phyloP scores from a whole-genome alignment of 2,888 invertebrate species.

The Leptopterna dolabrata region DNA sequence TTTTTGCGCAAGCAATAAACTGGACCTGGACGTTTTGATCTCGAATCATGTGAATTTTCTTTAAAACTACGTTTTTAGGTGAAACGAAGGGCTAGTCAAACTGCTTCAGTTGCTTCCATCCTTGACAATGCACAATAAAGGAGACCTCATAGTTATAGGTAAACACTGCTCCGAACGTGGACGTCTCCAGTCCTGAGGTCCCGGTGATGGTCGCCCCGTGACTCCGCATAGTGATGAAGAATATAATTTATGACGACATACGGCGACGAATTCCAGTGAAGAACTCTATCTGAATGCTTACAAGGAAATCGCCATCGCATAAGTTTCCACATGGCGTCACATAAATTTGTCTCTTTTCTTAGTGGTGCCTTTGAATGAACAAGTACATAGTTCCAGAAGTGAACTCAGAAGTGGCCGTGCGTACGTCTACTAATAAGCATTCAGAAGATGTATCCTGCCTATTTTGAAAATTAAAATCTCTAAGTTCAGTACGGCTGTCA shows the following conservation, averaged over 20 bases:
- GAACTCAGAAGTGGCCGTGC: not conserved
- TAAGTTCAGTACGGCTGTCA: no score
- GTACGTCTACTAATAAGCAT: no score
- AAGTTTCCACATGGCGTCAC: slow-evolving; percentile 3
- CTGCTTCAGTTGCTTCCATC: not conserved
- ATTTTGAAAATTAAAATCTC: no score
- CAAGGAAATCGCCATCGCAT: slow-evolving; percentile 1
- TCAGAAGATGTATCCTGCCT: no score
- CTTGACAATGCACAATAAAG: not conserved
- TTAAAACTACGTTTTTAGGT: no score
- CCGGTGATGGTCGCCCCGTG: not conserved
- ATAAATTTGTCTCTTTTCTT: slow-evolving; percentile 3
- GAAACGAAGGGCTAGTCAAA: no score
- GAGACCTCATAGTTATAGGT: not conserved
- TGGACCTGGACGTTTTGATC: no score
- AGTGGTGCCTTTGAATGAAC: not conserved
- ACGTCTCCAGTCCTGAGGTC: not conserved
- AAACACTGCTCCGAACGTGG: not conserved
- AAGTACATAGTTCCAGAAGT: not conserved
- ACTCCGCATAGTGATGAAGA: slow-evolving; percentile 4
- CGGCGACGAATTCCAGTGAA: slow-evolving; percentile 3
- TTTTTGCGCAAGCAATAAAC: no score
- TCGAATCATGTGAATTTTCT: no score
- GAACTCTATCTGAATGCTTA: slow-evolving; percentile 11
- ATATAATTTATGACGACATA: slow-evolving; percentile 7